Percentiles rank a stretch among this genome's conserved stretches.
Conservation (phyloP, 2,888 invertebrate species). For the Apotomis turbidana region DNA sequence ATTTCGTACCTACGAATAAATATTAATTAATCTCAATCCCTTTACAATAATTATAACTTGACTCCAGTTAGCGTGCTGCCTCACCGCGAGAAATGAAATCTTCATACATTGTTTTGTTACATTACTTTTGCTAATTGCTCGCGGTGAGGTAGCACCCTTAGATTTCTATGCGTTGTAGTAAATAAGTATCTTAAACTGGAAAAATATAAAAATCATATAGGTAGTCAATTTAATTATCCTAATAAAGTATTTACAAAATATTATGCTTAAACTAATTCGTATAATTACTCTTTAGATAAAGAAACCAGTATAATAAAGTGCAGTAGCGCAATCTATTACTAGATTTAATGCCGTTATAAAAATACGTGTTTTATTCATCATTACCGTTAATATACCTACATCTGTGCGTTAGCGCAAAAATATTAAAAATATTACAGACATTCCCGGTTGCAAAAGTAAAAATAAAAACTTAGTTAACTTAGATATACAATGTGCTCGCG, state of each 20-base stretch:
- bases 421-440: slow-evolving; percentile 31
- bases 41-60: slow-evolving; percentile 31
- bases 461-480: slow-evolving; percentile 15
- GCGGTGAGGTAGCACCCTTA: too few species aligned
- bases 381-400: too few species aligned
- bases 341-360: too few species aligned
- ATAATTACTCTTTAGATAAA: background rate
- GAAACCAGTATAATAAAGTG: too few species aligned
- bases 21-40: slow-evolving; percentile 28
- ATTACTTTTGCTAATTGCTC: too few species aligned
- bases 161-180: slow-evolving; percentile 10
- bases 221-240: background rate
- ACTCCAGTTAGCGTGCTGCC: slow-evolving; percentile 18
- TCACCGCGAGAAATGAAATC: too few species aligned
- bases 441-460: slow-evolving; percentile 34
- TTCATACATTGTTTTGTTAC: too few species aligned
- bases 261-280: background rate
- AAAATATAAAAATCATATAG: slow-evolving; percentile 12
- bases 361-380: too few species aligned
- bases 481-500: too few species aligned
- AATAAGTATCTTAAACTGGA: slow-evolving; percentile 11
- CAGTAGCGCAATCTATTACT: too few species aligned
- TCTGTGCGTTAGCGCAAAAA: too few species aligned
- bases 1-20: slow-evolving; percentile 40
- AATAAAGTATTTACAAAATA: slow-evolving; percentile 29